Evolutionary conservation across 1,140 invertebrate species (phyloP).

Genomic region (Cydia fagiglandana): DNA sequence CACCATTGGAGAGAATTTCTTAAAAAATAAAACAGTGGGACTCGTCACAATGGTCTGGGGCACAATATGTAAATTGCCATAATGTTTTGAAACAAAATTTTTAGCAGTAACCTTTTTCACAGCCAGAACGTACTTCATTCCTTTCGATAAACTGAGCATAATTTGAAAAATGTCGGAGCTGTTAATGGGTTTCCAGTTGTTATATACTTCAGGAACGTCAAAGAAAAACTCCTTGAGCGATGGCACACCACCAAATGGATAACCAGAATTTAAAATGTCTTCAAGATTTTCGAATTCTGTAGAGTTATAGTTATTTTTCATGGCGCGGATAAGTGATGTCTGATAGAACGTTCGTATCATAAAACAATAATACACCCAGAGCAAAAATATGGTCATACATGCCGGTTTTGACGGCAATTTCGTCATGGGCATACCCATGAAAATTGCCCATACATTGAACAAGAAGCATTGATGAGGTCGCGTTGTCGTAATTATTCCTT

Average conservation of each 20-base stretch:
- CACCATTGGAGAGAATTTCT: slow-evolving; percentile 61
- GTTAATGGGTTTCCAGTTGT: slow-evolving; percentile 54
- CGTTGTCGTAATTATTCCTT: not conserved
- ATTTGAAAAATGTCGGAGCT: slow-evolving; percentile 44
- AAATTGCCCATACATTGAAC: slow-evolving; percentile 60
- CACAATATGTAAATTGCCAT: slow-evolving; percentile 49
- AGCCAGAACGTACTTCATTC: slow-evolving; percentile 58
- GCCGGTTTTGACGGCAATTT: slow-evolving; percentile 49
- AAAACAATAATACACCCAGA: slow-evolving; percentile 67
- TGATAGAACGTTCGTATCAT: slow-evolving; percentile 67
- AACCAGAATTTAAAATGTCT: slow-evolving; percentile 52
- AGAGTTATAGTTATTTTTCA: slow-evolving; percentile 56
- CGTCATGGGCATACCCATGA: slow-evolving; percentile 56
- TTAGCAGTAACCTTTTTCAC: slow-evolving; percentile 51
- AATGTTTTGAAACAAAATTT: slow-evolving; percentile 43
- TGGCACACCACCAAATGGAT: slow-evolving; percentile 54
- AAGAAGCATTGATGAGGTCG: slow-evolving; percentile 42
- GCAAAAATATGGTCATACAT: slow-evolving; percentile 43
- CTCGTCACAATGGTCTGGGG: slow-evolving; percentile 49
- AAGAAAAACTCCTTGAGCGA: slow-evolving; percentile 61
- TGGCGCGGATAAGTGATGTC: slow-evolving; percentile 58
- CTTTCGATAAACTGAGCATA: slow-evolving; percentile 48
- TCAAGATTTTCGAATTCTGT: slow-evolving; percentile 52
- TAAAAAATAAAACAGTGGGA: slow-evolving; percentile 61
- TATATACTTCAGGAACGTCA: slow-evolving; percentile 51